Conservation (phyloP, 2,797 vertebrate species). For the Ceryle rudis region DNA sequence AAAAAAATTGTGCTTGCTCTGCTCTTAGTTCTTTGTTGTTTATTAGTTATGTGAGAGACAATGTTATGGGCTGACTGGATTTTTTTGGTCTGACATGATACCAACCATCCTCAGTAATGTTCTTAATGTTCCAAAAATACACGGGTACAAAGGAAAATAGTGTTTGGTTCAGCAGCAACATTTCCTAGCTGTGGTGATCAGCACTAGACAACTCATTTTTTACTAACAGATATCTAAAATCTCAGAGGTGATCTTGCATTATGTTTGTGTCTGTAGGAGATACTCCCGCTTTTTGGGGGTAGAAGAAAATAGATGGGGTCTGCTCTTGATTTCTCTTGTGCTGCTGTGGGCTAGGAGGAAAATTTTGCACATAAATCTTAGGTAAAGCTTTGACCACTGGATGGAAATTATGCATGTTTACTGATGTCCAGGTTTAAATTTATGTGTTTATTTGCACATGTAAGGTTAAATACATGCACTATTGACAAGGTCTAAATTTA, state of each 20-base stretch:
- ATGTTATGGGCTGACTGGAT: neutral
- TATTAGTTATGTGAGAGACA: neutral
- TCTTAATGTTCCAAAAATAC: neutral
- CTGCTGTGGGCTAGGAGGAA: neutral
- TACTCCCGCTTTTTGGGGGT: accelerated
- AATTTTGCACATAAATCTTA: neutral
- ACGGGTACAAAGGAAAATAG: neutral
- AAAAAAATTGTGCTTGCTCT: neutral
- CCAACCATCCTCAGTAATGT: neutral
- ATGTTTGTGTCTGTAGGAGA: neutral
- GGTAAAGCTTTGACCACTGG: neutral
- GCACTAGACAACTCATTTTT: neutral
- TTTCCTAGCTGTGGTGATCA: neutral
- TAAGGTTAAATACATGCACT: neutral
- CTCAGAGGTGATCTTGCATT: neutral
- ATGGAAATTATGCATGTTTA: neutral
- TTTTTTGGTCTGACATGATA: neutral
- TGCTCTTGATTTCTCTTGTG: neutral
- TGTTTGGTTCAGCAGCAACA: neutral
- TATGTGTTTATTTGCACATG: neutral
- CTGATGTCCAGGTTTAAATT: neutral
- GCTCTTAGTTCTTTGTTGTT: neutral
- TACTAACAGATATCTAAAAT: neutral
- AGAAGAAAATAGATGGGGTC: neutral
- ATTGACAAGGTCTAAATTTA: neutral